phyloP scores from a whole-genome alignment of 2,888 invertebrate species.

The Mamestra brassicae region DNA sequence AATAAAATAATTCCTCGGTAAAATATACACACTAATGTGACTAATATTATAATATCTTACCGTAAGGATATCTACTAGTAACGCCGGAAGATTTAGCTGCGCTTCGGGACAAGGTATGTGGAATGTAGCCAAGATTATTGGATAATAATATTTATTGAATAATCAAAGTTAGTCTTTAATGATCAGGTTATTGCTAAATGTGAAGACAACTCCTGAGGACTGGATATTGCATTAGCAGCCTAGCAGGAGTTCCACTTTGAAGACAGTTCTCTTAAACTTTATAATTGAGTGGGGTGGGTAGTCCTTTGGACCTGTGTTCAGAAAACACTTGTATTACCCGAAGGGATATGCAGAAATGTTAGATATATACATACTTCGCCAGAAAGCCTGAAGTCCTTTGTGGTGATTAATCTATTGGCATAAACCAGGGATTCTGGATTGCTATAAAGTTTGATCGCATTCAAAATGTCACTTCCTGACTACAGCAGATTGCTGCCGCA shows the following conservation, averaged over 20 bases:
- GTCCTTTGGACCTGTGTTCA: too few relatives aligned
- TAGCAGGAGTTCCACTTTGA: too few relatives aligned
- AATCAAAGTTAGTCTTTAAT: neutral
- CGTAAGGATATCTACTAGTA: slow-evolving; percentile 88
- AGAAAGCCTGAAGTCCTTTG: too few relatives aligned
- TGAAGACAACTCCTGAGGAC: neutral
- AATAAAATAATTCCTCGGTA: slow-evolving; percentile 89
- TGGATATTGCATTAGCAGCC: neutral
- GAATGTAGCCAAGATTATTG: slow-evolving; percentile 65
- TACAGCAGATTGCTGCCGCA: slow-evolving; percentile 27
- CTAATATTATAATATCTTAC: slow-evolving; percentile 90
- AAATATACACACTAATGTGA: slow-evolving; percentile 90
- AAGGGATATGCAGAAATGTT: too few relatives aligned
- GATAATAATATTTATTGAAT: slow-evolving; percentile 8
- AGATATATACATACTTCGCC: too few relatives aligned
- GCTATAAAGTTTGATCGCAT: neutral
- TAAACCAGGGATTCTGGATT: too few relatives aligned
- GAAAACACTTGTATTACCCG: too few relatives aligned
- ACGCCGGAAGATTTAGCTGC: slow-evolving; percentile 88
- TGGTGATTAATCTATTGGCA: too few relatives aligned
- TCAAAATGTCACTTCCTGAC: neutral
- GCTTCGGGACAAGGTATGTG: slow-evolving; percentile 73
- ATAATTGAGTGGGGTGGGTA: neutral
- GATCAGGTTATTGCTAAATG: neutral
- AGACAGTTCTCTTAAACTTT: too few relatives aligned